Evolutionary conservation across 2,797 vertebrate species (phyloP).

Genomic region (Neomorphus geoffroyi): DNA sequence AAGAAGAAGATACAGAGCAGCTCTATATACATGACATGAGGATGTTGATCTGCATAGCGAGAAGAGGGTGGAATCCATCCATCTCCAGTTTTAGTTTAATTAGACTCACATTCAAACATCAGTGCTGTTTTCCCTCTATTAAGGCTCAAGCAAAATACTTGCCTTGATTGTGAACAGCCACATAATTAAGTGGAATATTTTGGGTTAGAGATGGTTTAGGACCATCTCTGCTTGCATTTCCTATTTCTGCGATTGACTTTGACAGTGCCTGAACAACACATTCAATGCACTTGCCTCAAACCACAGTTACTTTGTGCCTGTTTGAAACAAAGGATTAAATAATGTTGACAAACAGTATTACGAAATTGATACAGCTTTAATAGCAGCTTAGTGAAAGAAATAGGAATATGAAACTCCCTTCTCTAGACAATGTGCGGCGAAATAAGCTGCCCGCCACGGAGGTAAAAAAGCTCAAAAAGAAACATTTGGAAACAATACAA

Average conservation of each 20-base stretch:
- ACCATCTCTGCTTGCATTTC: not conserved
- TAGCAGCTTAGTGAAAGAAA: slow-evolving; percentile 38
- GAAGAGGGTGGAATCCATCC: not conserved
- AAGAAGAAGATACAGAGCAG: not conserved
- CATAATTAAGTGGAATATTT: not conserved
- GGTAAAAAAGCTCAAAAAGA: slow-evolving; percentile 21
- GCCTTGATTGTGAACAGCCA: not conserved
- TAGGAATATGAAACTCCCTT: slow-evolving; percentile 21
- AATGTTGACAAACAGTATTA: slow-evolving; percentile 48
- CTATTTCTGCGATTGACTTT: not conserved
- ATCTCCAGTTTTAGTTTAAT: not conserved
- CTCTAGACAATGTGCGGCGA: slow-evolving; percentile 27
- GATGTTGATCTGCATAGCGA: not conserved
- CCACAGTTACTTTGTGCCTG: not conserved
- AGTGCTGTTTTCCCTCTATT: not conserved
- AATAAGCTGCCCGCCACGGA: not conserved
- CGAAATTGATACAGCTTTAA: slow-evolving; percentile 43
- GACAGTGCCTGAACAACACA: not conserved
- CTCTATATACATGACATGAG: not conserved
- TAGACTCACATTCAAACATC: not conserved
- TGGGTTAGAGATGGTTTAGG: not conserved
- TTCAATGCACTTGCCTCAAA: slow-evolving; percentile 33
- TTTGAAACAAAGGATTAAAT: slow-evolving; percentile 39
- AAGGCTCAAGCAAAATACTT: not conserved
- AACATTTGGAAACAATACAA: slow-evolving; percentile 66